These are phyloP conservation scores for Drosophila ironensis DNA, from an alignment of 1,140 invertebrate genomes.

Conservation along the genomic window DNA sequence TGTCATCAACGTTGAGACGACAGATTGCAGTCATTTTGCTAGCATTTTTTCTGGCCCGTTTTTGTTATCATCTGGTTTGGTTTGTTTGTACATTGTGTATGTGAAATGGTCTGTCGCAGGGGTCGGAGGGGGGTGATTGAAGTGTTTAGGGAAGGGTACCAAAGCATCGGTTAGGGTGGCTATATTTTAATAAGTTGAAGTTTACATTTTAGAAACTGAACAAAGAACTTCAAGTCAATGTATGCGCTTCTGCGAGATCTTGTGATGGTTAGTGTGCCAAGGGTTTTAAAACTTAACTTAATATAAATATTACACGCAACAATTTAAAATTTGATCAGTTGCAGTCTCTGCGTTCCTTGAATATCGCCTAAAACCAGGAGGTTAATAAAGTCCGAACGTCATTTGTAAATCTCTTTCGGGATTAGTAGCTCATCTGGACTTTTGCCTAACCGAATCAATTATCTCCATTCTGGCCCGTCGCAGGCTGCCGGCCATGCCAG, in stretches of 20 bases:
- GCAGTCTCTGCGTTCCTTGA: too few species aligned
- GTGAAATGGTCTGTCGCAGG: slow-evolving; percentile 8
- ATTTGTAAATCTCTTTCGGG: slow-evolving; percentile 5
- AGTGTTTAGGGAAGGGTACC: slow-evolving; percentile 1
- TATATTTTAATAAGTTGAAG: background rate
- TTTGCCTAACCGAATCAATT: slow-evolving; percentile 36
- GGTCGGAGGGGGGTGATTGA: slow-evolving; percentile 5
- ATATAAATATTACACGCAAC: too few species aligned
- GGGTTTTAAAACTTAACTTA: too few species aligned
- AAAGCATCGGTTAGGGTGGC: background rate
- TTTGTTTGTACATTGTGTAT: slow-evolving; percentile 33
- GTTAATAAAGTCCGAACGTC: background rate
- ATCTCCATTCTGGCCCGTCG: background rate
- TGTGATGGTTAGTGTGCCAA: too few species aligned
- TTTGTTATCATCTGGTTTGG: slow-evolving; percentile 58
- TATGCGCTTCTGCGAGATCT: too few species aligned
- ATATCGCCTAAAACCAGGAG: background rate
- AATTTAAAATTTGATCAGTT: too few species aligned
- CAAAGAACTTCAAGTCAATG: too few species aligned
- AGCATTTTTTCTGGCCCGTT: slow-evolving; percentile 43
- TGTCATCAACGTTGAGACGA: slow-evolving; percentile 78
- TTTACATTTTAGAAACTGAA: too few species aligned
- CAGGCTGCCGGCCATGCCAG: slow-evolving; percentile 20
- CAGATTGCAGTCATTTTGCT: slow-evolving; percentile 78
- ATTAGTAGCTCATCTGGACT: slow-evolving; percentile 24